These are phyloP conservation scores for Polietes domitor DNA, from an alignment of 2,888 invertebrate genomes.

Conservation along the genomic window DNA sequence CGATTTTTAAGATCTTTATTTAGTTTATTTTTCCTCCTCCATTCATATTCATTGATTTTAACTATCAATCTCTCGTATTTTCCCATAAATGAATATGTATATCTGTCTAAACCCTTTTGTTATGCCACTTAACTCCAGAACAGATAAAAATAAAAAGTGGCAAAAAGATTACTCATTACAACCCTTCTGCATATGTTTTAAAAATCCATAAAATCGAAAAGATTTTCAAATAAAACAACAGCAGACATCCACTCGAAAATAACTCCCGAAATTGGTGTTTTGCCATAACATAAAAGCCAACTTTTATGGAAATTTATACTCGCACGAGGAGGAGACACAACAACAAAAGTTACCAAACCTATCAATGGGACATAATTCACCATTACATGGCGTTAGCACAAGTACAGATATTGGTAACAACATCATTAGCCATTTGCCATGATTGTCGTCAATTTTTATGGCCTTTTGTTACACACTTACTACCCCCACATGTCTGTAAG, in stretches of 20 bases:
- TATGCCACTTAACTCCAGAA: conserved; percentile 12
- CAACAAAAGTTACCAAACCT: neutral
- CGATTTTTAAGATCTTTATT: too few relatives aligned
- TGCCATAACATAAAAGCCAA: neutral
- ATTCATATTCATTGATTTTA: conserved; percentile 7
- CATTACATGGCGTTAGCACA: conserved; percentile 22
- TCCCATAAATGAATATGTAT: too few relatives aligned
- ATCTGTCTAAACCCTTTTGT: conserved; percentile 13
- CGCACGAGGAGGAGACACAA: neutral
- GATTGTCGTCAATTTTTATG: conserved; percentile 43
- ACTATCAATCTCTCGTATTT: neutral
- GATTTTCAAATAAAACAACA: neutral
- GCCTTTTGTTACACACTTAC: conserved; percentile 25
- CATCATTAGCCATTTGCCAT: conserved; percentile 57
- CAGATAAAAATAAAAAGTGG: conserved; percentile 5
- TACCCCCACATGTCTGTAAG: neutral
- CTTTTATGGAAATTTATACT: neutral
- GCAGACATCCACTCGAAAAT: neutral
- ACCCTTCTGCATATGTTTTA: conserved; percentile 7
- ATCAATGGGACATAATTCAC: conserved; percentile 28
- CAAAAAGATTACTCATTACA: neutral
- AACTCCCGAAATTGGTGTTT: neutral
- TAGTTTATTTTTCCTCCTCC: neutral
- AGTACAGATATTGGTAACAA: conserved; percentile 6
- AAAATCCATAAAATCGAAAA: conserved; percentile 7